These are phyloP conservation scores for Nothocercus nigrocapillus DNA, from an alignment of 2,113 vertebrate species.

Conservation along the genomic window DNA sequence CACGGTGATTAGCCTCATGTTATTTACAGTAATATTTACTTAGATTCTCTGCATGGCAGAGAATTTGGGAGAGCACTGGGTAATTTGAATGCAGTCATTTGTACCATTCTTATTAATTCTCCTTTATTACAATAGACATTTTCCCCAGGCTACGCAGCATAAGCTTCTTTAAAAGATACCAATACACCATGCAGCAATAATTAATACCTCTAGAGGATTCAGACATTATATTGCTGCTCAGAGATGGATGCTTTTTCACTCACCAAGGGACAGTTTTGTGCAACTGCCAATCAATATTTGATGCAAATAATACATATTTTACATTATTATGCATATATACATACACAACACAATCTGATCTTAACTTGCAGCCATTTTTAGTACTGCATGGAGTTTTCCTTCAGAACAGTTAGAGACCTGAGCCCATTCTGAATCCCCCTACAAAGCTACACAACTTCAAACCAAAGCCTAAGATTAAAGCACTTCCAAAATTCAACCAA, in stretches of 20 bases:
- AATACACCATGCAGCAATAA: constrained; percentile 44
- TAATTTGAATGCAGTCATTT: neutral
- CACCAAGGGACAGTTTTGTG: constrained; percentile 16
- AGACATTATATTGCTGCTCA: constrained; percentile 3
- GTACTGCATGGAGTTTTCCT: neutral
- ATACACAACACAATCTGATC: neutral
- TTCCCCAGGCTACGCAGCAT: neutral
- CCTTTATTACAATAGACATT: constrained; percentile 6
- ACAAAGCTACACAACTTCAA: neutral
- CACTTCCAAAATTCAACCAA: neutral
- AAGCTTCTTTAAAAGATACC: constrained; percentile 21
- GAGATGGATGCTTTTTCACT: constrained; percentile 7
- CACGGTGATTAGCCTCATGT: neutral
- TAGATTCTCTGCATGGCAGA: neutral
- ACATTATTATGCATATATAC: neutral
- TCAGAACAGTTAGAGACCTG: neutral
- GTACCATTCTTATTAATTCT: constrained; percentile 23
- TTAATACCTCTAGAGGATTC: constrained; percentile 44
- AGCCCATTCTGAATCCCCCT: neutral
- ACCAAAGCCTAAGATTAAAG: neutral
- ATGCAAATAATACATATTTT: neutral
- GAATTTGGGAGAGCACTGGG: too few species aligned
- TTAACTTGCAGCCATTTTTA: neutral
- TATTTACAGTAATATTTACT: neutral
- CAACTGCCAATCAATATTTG: constrained; percentile 14